Base-by-base conservation (phyloP, 2,888 invertebrate species). In the Leucophora obtusa region DNA sequence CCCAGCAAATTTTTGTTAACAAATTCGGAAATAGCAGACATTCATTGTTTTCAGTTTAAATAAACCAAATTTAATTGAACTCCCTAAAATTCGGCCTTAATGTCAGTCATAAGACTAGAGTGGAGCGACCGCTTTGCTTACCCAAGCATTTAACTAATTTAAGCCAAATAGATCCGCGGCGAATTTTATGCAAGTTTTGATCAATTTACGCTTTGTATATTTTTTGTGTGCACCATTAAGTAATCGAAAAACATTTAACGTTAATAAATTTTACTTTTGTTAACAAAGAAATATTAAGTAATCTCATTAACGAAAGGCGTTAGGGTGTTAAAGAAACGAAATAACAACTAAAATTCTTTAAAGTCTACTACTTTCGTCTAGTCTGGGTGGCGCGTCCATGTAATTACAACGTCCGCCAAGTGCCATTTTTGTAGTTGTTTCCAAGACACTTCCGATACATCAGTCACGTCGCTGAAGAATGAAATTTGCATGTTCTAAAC, bases 371-470 rank as follows among this genome's bases (percentile, higher is more conserved):
- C 78, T 78, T 69, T 79, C 79, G 84, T 84, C 84, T 84, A 84
- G 84, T 84, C 84, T 82, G 69, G 82, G 82, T 83, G 84, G 84
- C 84, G 84, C 58, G 58, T 84, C 84, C 82, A 82, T 79, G 54
- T 83, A 83, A 83, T 83, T 83, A 82, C 80, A 83, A 83, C 74
- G 83, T 83, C 82, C 83, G 83, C 79, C 74, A 79, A 76, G 71
- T 82, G 78, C 82, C 73, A 80, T 66, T 79, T 72, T 71, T 51
- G 76, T 69, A 71, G 73, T 53, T 79, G 79, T 78, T 77, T 78
- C 75, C 59, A 76, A 81, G 54, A 77, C 59, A 77, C 81, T 83
- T 82, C 82, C 82, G 80, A 82, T 82, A 58, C 74, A 73, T 82
- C 78, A 79, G 79, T 62, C 82, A 82, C 77, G 80, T 78, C 73